Conservation (phyloP, 2,888 invertebrate species). For the Eilema griseolum region DNA sequence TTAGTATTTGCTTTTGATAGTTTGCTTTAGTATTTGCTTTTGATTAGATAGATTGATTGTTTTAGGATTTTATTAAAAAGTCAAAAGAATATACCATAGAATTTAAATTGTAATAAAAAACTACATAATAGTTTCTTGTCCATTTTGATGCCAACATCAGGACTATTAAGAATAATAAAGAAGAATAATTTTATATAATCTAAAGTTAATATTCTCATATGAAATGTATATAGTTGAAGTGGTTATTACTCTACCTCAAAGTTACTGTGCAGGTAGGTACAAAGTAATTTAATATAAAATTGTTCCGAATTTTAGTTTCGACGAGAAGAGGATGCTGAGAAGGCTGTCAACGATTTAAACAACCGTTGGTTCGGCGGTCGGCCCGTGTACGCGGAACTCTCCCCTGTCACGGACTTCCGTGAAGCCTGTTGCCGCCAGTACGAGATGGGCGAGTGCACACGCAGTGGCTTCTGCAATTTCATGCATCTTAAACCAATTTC, state of each 20-base stretch:
- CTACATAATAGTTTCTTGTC: too few species aligned
- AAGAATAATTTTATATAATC: background rate
- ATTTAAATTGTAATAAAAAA: too few species aligned
- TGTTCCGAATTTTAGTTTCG: constrained; percentile 90
- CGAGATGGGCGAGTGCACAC: constrained; percentile 99
- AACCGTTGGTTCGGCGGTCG: constrained; percentile 99
- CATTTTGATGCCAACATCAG: too few species aligned
- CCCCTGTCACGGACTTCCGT: constrained; percentile 99
- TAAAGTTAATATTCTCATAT: background rate
- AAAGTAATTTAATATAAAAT: background rate
- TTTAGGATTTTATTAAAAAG: too few species aligned
- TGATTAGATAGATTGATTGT: too few species aligned
- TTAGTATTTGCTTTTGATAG: too few species aligned
- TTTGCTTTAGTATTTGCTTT: too few species aligned
- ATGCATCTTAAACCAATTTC: constrained; percentile 99
- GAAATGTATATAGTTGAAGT: too few species aligned
- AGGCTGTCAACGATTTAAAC: constrained; percentile 98
- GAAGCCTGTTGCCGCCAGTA: constrained; percentile 99
- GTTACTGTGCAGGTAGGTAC: too few species aligned
- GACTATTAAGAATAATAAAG: background rate
- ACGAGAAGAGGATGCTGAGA: constrained; percentile 99
- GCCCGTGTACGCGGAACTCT: constrained; percentile 99
- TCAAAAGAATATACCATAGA: too few species aligned
- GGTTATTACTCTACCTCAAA: too few species aligned
- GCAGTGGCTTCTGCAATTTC: constrained; percentile 99